phyloP scores from a whole-genome alignment of 1,140 invertebrate genomes.

The Chionoecetes opilio region DNA sequence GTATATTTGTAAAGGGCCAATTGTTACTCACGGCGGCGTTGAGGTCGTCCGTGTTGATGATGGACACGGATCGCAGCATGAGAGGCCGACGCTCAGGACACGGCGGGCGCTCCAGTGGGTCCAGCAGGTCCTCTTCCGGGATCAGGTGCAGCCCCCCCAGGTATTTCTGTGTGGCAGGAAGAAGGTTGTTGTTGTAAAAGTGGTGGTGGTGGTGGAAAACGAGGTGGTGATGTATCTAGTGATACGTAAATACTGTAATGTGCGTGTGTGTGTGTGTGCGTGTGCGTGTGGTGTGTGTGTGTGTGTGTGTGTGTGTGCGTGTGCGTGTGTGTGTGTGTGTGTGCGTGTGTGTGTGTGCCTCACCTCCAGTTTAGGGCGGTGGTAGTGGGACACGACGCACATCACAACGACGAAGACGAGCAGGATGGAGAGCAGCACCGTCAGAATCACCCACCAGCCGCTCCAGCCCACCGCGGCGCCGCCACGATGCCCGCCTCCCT shows the following conservation, averaged over 20 bases:
- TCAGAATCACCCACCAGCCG: conserved; percentile 69
- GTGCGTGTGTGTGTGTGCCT: not conserved
- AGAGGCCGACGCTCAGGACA: conserved; percentile 47
- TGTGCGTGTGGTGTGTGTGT: conserved; percentile 5
- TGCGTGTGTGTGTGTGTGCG: too few species aligned
- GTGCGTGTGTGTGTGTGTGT: conserved; percentile 27
- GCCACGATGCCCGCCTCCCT: not conserved
- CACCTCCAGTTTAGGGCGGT: conserved; percentile 70
- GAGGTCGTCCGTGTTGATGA: conserved; percentile 67
- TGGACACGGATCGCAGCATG: conserved; percentile 57
- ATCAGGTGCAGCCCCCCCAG: conserved; percentile 41
- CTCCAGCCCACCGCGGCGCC: conserved; percentile 46
- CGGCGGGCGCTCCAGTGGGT: conserved; percentile 38
- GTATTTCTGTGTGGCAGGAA: conserved; percentile 51
- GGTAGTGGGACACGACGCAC: conserved; percentile 67
- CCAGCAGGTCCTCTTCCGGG: conserved; percentile 35
- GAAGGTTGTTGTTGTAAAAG: not conserved
- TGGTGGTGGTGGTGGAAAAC: not conserved
- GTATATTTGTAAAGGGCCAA: too few species aligned
- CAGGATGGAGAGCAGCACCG: conserved; percentile 51
- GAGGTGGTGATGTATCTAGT: too few species aligned
- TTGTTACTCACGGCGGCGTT: conserved; percentile 50
- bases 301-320: conserved; percentile 43
- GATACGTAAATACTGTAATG: too few species aligned
- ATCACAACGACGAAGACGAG: conserved; percentile 69